Evolutionary conservation across 2,888 invertebrate species (phyloP).

Genomic region (Leucoma salicis): DNA sequence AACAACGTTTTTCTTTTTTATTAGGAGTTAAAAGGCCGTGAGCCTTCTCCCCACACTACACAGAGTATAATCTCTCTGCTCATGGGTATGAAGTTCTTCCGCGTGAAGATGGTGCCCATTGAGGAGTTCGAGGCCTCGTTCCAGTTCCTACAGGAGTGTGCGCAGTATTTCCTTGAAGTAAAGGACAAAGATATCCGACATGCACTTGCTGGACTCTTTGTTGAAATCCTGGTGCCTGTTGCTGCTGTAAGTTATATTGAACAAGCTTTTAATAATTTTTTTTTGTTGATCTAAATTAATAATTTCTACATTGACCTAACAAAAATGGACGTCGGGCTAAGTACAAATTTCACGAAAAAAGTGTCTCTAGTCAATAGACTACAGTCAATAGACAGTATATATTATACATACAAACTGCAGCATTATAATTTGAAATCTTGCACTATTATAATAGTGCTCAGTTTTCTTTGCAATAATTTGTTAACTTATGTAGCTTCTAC

Average conservation of each 20-base stretch:
- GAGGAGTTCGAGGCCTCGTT: conserved; percentile 99
- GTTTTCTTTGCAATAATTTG: too few relatives aligned
- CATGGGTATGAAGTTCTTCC: conserved; percentile 99
- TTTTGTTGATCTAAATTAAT: too few relatives aligned
- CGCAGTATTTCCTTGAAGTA: conserved; percentile 98
- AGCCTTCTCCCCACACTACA: conserved; percentile 93
- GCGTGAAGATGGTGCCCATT: conserved; percentile 97
- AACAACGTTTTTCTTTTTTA: neutral
- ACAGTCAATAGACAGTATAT: too few relatives aligned
- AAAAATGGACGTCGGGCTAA: too few relatives aligned
- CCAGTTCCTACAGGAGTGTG: conserved; percentile 99
- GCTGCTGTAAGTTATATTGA: conserved; percentile 89
- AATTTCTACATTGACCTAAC: too few relatives aligned
- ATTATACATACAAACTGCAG: too few relatives aligned
- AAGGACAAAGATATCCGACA: conserved; percentile 99
- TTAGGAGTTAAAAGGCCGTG: conserved; percentile 86
- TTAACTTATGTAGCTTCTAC: too few relatives aligned
- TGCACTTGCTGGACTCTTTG: conserved; percentile 98
- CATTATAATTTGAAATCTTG: too few relatives aligned
- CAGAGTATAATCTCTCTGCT: conserved; percentile 98
- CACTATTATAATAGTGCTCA: too few relatives aligned
- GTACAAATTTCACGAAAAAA: too few relatives aligned
- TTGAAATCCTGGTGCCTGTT: conserved; percentile 98
- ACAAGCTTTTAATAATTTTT: neutral
- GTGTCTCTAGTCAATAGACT: too few relatives aligned